These are phyloP conservation scores for Augochlorella aurata DNA, from an alignment of 2,888 invertebrate species.

Conservation along the genomic window DNA sequence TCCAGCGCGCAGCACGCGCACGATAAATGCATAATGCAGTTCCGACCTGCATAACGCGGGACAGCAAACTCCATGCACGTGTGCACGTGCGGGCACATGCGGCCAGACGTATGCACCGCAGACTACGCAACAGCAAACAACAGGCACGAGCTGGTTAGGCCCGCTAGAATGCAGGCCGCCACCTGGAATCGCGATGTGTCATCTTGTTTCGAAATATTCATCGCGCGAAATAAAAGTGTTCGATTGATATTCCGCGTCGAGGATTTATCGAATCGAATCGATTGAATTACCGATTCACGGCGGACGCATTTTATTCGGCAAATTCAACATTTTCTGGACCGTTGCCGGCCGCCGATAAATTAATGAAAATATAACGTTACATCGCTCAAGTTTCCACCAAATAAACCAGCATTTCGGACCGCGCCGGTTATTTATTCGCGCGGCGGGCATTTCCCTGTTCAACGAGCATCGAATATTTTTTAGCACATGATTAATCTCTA, in stretches of 20 bases:
- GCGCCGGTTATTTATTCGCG: background rate
- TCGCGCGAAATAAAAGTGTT: background rate
- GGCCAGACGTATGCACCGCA: conserved; percentile 30
- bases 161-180: conserved; percentile 18
- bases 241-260: background rate
- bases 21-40: conserved; percentile 1
- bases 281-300: background rate
- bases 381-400: background rate
- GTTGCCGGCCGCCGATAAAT: background rate
- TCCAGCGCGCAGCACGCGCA: background rate
- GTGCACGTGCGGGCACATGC: conserved; percentile 22
- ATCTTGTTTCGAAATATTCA: background rate
- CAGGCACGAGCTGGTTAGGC: conserved; percentile 13
- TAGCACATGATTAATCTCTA: background rate
- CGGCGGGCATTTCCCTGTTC: background rate
- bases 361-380: conserved; percentile 2
- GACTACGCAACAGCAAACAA: conserved; percentile 49
- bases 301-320: background rate
- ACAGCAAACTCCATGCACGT: conserved; percentile 14
- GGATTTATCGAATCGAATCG: background rate
- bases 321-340: background rate
- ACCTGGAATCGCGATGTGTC: conserved; percentile 14
- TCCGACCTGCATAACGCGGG: conserved; percentile 13
- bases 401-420: background rate
- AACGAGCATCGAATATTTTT: background rate